Evolutionary conservation across 1,140 invertebrate species (phyloP).

Genomic region (Dinoponera quadriceps): DNA sequence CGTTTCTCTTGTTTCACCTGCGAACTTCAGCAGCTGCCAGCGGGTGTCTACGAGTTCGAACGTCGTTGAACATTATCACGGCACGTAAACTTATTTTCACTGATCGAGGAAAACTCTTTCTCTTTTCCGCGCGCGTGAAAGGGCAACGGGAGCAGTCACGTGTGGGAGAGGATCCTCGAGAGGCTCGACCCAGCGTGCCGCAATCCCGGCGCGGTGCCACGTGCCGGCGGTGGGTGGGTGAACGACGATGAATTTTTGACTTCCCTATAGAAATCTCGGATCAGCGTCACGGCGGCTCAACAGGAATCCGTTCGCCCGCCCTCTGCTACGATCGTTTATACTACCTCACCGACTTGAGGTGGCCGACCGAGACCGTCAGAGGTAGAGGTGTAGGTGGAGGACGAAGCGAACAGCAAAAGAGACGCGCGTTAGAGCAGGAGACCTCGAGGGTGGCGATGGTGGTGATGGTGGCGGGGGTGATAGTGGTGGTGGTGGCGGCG

Average conservation of each 20-base stretch:
- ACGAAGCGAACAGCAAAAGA: constrained; percentile 49
- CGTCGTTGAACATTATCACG: constrained; percentile 24
- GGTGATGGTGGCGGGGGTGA: not conserved
- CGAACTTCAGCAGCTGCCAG: not conserved
- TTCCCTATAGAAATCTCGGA: constrained; percentile 64
- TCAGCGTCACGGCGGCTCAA: constrained; percentile 59
- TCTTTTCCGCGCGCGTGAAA: not conserved
- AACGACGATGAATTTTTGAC: constrained; percentile 69
- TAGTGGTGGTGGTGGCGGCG: not conserved
- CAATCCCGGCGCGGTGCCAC: constrained; percentile 47
- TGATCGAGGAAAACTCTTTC: constrained; percentile 28
- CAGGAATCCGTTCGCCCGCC: constrained; percentile 50
- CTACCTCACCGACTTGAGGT: constrained; percentile 44
- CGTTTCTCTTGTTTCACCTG: not conserved
- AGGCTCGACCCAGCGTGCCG: constrained; percentile 43
- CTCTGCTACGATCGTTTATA: constrained; percentile 62
- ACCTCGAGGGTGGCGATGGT: not conserved
- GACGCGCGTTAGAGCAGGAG: constrained; percentile 61
- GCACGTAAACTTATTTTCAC: constrained; percentile 59
- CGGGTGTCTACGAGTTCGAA: not conserved
- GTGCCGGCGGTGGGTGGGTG: constrained; percentile 17
- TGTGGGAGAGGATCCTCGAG: constrained; percentile 44
- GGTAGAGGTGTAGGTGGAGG: not conserved
- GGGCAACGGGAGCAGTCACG: constrained; percentile 27
- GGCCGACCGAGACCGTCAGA: not conserved